Base-by-base conservation (phyloP, 1,140 invertebrate genomes). In the Ceratina australensis region DNA sequence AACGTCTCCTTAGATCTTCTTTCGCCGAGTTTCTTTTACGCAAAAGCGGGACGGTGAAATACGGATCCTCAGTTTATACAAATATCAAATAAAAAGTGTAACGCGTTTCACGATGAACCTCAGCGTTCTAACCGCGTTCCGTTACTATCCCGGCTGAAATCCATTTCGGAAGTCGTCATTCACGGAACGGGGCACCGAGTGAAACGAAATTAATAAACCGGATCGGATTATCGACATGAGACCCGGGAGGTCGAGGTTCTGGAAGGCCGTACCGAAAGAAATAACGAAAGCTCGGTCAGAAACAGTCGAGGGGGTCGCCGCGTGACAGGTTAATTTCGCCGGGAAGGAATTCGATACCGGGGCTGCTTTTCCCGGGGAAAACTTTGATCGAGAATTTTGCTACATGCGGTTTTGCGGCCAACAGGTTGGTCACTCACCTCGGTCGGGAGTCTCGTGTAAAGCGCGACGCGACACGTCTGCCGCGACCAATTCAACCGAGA, bases 371-470 rank as follows among this genome's bases (percentile, higher is more conserved):
- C 64, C 59, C 66, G 50, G 18, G 59, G 12, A 57, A 67, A 83
- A 79, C 54, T 79, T 79, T 82, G 76, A 83, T 73, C 52, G 49
- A 74, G 33, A n/a, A 47, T 65, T 79, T 63, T 84, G 66, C 69
- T 56, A 57, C 57, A 54, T 74, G 60, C 54, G 73, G 52, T 74
- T 54, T 54, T 73, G 50, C 49, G 50, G 64, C 69, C 83, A 86
- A 86, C 84, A 85, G 84, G 84, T 86, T 86, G 83, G 77, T 60
- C 63, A 61, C 63, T 74, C 72, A 68, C 69, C 80, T 81, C 61
- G 74, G 74, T 0, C 33, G 33, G 5, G 33, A 42, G 33, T 42
- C 65, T 84, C 79, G 16, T 71, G 61, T 69, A 80, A 84, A 26
- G 33, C 33, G 33, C 33, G 33, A 42, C 33, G 10, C 33, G 33